Evolutionary conservation across 1,140 invertebrate genomes (phyloP), one percentile per base, ranked within the genome.

Genomic region (Ips nitidus): DNA sequence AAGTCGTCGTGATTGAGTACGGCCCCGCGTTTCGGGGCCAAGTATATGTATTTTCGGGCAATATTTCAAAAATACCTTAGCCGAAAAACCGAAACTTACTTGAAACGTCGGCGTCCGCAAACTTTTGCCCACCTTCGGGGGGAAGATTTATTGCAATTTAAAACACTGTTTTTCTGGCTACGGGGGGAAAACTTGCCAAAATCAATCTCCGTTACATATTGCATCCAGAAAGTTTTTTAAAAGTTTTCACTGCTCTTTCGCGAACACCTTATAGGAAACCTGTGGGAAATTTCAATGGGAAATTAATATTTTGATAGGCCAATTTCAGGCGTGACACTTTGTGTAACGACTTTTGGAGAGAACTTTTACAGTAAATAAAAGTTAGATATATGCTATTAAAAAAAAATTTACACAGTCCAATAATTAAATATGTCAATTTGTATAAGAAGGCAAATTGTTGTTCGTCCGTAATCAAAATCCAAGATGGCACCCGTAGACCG

Each of bases 61-160:
- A 72, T 72, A 72, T 72, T 67, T 72, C 62, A 74, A 74, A 68
- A 64, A 65, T 63, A 71, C 66, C 65, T 71, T 71, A 71, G 56
- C 71, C 72, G 50, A 71, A 74, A 71, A 74, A 71, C 41, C 50
- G 58, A 71, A 71, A 68, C 61, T 71, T 69, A 71, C 70, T 74
- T 74, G 60, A 74, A 62, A 53, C 66, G 70, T 74, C 70, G 68
- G 72, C 72, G 72, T 71, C 68, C 47, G 70, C 39, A 71, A 74
- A 74, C 43, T 74, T 58, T 64, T 65, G 62, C 72, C 38, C 60
- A 59, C 71, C 66, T 43, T 56, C 56, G 39, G 22, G 22, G 22
- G 45, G 59, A 74, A 71, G 72, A 74, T 74, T 71, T 74, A 74
- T 74, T 45, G 70, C 64, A 42, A 71, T 74, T 74, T 74, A 63